phyloP scores from a whole-genome alignment of 2,888 invertebrate genomes.

The Formica aserva region DNA sequence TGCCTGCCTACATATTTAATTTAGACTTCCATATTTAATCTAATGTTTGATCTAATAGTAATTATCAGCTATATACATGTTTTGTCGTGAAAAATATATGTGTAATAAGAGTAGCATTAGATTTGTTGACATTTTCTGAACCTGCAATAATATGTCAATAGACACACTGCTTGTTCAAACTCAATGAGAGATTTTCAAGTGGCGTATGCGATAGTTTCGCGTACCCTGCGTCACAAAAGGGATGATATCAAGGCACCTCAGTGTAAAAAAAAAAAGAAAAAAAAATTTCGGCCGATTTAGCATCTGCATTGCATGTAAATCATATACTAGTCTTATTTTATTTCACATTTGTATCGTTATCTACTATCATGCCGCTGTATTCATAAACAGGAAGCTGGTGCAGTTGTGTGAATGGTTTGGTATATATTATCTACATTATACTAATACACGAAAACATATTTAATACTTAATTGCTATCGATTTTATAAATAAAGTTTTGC shows the following conservation, averaged over 20 bases:
- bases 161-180: neutral
- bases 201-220: neutral
- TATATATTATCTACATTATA: constrained; percentile 13
- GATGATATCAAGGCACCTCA: neutral
- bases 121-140: neutral
- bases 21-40: constrained; percentile 45
- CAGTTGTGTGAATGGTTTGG: constrained; percentile 1
- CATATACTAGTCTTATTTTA: constrained; percentile 8
- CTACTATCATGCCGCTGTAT: neutral
- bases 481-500: constrained; percentile 8
- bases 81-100: constrained; percentile 38
- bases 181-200: neutral
- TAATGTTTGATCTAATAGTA: neutral
- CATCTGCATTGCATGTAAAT: neutral
- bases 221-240: neutral
- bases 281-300: neutral
- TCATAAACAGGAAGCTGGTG: neutral
- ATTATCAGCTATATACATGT: constrained; percentile 32
- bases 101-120: neutral
- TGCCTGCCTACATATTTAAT: constrained; percentile 51
- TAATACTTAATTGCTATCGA: neutral
- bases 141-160: neutral
- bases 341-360: neutral
- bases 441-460: constrained; percentile 12
- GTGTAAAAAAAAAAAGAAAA: neutral